Percentiles rank a stretch among this genome's conserved stretches.
Conservation (phyloP, 2,797 vertebrate species). For the Ispidina lecontei region DNA sequence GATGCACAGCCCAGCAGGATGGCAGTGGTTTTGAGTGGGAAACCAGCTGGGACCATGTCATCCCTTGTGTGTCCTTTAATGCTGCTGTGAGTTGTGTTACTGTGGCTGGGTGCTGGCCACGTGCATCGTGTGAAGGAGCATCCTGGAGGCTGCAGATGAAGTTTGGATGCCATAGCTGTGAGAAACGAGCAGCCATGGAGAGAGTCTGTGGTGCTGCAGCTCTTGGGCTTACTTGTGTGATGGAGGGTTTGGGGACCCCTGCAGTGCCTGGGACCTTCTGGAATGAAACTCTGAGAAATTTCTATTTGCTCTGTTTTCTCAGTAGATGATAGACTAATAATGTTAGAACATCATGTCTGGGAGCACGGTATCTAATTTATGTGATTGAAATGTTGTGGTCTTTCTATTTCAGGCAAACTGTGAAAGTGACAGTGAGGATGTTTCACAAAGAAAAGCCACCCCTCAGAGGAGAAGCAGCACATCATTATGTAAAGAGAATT, state of each 20-base stretch:
- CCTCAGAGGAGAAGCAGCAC: conserved; percentile 87
- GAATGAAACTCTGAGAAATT: background rate
- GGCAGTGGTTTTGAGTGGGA: background rate
- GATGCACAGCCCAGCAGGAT: background rate
- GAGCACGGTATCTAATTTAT: background rate
- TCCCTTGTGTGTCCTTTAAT: background rate
- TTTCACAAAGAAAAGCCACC: conserved; percentile 74
- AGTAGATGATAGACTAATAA: background rate
- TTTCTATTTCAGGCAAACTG: conserved; percentile 84
- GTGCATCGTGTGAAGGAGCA: background rate
- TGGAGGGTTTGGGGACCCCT: background rate
- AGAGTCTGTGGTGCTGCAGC: background rate
- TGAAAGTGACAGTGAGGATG: conserved; percentile 91
- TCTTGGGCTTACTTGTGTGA: background rate
- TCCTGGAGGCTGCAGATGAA: background rate
- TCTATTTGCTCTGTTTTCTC: background rate
- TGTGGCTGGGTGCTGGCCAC: background rate
- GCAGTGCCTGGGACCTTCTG: background rate
- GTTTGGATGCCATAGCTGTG: background rate
- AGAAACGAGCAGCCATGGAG: rapidly evolving
- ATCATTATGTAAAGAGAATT: conserved; percentile 77
- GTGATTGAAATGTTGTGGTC: background rate
- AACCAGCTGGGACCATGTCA: rapidly evolving
- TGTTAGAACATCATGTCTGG: background rate
- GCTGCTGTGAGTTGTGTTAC: background rate